A percentile compares a stretch with the other conserved stretches of the same genome.
phyloP scores from a whole-genome alignment of 2,797 vertebrate genomes.

The Sardinella longiceps region DNA sequence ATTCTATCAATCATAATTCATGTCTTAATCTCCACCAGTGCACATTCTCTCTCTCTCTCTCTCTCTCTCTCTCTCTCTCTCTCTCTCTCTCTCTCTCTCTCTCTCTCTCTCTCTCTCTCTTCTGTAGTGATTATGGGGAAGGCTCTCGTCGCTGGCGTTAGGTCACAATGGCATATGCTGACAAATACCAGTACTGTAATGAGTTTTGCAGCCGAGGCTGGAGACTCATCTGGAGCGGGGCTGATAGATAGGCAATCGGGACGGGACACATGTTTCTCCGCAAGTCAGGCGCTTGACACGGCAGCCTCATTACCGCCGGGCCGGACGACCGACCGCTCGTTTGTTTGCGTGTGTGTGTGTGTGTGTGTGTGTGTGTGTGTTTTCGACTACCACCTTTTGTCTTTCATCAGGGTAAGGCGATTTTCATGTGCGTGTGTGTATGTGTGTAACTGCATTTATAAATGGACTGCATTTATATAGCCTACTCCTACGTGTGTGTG shows the following conservation, averaged over 20 bases:
- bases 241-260: constrained; percentile 36
- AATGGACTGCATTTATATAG: too few relatives aligned
- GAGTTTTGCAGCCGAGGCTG: not conserved
- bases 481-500: too few relatives aligned
- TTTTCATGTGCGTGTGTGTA: constrained; percentile 27
- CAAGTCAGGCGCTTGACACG: constrained; percentile 26
- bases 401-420: constrained; percentile 24
- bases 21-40: constrained; percentile 18
- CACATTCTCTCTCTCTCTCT: too few relatives aligned
- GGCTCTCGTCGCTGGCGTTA: not conserved
- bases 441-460: too few relatives aligned
- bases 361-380: too few relatives aligned
- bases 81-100: too few relatives aligned
- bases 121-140: constrained; percentile 21
- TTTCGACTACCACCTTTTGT: constrained; percentile 15
- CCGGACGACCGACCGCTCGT: constrained; percentile 12
- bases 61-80: too few relatives aligned
- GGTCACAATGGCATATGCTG: constrained; percentile 18
- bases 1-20: constrained; percentile 15
- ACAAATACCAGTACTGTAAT: constrained; percentile 15
- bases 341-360: not conserved
- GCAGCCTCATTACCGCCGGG: constrained; percentile 14
- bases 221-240: constrained; percentile 1
- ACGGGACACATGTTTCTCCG: constrained; percentile 46
- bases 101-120: not conserved